Base-by-base conservation (phyloP, 1,140 invertebrate species). In the Pararge aegeria region DNA sequence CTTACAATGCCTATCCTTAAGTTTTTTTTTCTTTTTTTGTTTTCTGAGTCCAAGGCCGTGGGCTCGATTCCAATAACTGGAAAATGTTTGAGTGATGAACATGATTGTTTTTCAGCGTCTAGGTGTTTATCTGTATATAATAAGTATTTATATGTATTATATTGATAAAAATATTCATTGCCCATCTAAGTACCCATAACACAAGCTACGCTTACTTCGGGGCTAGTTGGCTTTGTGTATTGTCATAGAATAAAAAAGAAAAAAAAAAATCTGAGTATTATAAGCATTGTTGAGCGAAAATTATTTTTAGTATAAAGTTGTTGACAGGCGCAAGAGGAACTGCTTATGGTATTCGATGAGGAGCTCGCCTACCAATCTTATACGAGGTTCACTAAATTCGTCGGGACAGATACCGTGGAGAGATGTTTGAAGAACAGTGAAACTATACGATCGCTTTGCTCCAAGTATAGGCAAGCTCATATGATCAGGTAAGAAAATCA, bases 291-390 rank as follows among this genome's bases (percentile, higher is more conserved):
- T 40, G 2, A 16, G 16, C 4, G n/a, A n/a, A n/a, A n/a, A n/a
- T n/a, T n/a, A n/a, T 15, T 2, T 18, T 40, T 15, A 40, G 2
- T 18, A 16, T 7, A 40, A 40, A 5, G 4, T 40, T 50, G 49
- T 53, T n/a, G 10, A 5, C 73, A 95, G 87, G 95, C 94, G 2
- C 82, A 94, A 70, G 93, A 96, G 73, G 97, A 98, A 89, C 78
- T 98, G 0, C 92, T 92, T 56, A 84, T 94, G 69, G 96, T 97
- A 0, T 97, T 98, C 72, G 95, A 94, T 4, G 91, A 94, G 5
- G 94, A 96, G 74, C 86, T 98, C 56, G 97, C 97, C 5, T 94
- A 97, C 72, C 92, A 93, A 37, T 92, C 96, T 0, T 98, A 97
- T 77, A 90, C 96, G 37, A 92, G 94, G 0, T 96, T 98, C 73